phyloP scores from a whole-genome alignment of 2,113 vertebrate species.

The Nesogale talazaci region DNA sequence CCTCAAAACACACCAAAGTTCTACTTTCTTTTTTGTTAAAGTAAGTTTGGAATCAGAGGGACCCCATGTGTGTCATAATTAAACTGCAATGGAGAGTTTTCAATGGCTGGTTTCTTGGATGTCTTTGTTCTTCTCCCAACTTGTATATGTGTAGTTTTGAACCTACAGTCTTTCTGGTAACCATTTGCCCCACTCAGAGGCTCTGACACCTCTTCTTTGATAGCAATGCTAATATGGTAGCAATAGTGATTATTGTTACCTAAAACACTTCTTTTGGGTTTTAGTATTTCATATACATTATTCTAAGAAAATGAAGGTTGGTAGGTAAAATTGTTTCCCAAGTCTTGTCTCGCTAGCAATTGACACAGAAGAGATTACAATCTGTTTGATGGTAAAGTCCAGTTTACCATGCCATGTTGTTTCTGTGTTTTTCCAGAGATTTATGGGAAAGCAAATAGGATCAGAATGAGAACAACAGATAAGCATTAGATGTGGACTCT shows the following conservation, averaged over 20 bases:
- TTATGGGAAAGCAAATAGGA: slow-evolving; percentile 49
- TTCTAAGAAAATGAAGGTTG: background rate
- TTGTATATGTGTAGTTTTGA: background rate
- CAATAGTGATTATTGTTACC: background rate
- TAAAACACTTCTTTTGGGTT: background rate
- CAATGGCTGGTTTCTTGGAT: background rate
- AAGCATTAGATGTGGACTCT: slow-evolving; percentile 23
- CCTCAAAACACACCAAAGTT: background rate
- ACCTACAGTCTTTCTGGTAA: background rate
- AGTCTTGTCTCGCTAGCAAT: background rate
- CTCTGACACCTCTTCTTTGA: background rate
- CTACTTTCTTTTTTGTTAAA: background rate
- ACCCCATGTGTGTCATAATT: background rate
- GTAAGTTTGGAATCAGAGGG: background rate
- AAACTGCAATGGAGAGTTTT: background rate
- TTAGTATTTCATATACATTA: background rate
- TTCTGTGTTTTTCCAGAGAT: background rate
- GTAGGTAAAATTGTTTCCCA: background rate
- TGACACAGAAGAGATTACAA: background rate
- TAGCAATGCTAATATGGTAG: background rate
- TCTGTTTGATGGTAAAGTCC: background rate
- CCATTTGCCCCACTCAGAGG: background rate
- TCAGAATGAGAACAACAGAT: slow-evolving; percentile 15
- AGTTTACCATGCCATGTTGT: background rate
- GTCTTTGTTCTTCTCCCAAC: background rate